phyloP scores from a whole-genome alignment of 2,797 vertebrate genomes.

The Pseudomugil gertrudae region DNA sequence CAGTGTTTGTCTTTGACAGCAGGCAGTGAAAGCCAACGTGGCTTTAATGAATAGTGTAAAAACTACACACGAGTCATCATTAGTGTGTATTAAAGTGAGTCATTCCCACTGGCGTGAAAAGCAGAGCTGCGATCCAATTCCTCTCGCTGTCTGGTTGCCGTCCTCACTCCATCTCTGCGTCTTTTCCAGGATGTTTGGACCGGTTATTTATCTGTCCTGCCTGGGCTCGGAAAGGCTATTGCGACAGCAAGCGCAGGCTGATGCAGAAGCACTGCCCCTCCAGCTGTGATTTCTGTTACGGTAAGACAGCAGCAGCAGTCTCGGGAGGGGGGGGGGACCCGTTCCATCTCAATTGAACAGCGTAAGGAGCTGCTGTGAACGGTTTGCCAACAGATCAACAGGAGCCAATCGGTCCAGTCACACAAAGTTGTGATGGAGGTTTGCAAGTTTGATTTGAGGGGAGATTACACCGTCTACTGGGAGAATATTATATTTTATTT shows the following conservation, averaged over 20 bases:
- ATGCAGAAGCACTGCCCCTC: conserved; percentile 97
- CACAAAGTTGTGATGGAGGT: conserved; percentile 45
- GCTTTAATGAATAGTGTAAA: conserved; percentile 63
- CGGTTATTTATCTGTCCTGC: conserved; percentile 88
- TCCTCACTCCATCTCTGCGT: conserved; percentile 32
- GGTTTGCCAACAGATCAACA: conserved; percentile 71
- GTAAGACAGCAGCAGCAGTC: conserved; percentile 77
- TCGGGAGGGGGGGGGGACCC: conserved; percentile 7
- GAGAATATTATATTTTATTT: conserved; percentile 29
- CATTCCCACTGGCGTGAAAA: conserved; percentile 55
- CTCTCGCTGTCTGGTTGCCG: conserved; percentile 50
- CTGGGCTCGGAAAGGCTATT: conserved; percentile 92
- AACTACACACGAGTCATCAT: conserved; percentile 63
- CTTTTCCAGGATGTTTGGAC: conserved; percentile 91
- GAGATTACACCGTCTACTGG: conserved; percentile 48
- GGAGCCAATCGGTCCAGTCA: conserved; percentile 74
- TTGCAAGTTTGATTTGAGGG: conserved; percentile 56
- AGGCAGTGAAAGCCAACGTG: conserved; percentile 52
- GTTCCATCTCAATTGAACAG: conserved; percentile 63
- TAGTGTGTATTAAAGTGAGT: conserved; percentile 59
- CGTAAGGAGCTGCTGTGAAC: conserved; percentile 62
- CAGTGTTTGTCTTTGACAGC: conserved; percentile 37
- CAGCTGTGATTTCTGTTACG: conserved; percentile 96
- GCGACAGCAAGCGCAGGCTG: conserved; percentile 85
- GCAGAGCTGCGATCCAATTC: conserved; percentile 40